Conservation (phyloP, 1,140 invertebrate genomes). For the Kradibia gibbosae region DNA sequence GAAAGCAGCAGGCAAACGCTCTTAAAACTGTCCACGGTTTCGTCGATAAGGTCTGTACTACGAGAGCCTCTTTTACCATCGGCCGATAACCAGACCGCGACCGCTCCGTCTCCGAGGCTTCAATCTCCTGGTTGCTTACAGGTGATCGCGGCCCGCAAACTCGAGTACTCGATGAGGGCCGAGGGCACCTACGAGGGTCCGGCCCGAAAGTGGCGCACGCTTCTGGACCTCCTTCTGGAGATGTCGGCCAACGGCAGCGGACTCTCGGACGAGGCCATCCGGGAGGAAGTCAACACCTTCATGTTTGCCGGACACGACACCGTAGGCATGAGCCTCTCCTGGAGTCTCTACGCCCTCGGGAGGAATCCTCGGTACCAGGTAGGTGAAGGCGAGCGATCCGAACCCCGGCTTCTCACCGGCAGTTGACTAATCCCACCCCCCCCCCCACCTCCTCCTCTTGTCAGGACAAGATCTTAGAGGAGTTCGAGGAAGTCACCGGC, state of each 20-base stretch:
- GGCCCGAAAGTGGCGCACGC: slow-evolving; percentile 71
- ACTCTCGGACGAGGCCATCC: slow-evolving; percentile 72
- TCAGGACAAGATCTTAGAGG: slow-evolving; percentile 74
- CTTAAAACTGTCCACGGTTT: slow-evolving; percentile 77
- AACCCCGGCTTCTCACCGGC: no score
- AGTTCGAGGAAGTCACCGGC: slow-evolving; percentile 71
- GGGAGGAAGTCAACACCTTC: slow-evolving; percentile 79
- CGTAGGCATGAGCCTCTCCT: slow-evolving; percentile 74
- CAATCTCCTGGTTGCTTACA: slow-evolving; percentile 48
- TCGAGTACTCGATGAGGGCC: slow-evolving; percentile 56
- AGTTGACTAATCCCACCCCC: no score
- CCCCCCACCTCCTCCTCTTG: no score
- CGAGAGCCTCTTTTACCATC: neutral
- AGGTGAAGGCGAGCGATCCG: neutral
- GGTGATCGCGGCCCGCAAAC: slow-evolving; percentile 68
- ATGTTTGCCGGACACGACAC: slow-evolving; percentile 80
- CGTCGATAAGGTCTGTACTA: slow-evolving; percentile 70
- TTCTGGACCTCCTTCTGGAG: slow-evolving; percentile 76
- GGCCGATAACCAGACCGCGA: neutral
- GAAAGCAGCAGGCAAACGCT: slow-evolving; percentile 72
- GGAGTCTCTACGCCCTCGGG: slow-evolving; percentile 73
- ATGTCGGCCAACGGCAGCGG: slow-evolving; percentile 67
- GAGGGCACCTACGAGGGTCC: slow-evolving; percentile 54
- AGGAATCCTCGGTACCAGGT: slow-evolving; percentile 72
- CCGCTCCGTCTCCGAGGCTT: neutral